Base-by-base conservation (phyloP, 1,140 invertebrate genomes). In the Pseudomyrmex dendroicus region DNA sequence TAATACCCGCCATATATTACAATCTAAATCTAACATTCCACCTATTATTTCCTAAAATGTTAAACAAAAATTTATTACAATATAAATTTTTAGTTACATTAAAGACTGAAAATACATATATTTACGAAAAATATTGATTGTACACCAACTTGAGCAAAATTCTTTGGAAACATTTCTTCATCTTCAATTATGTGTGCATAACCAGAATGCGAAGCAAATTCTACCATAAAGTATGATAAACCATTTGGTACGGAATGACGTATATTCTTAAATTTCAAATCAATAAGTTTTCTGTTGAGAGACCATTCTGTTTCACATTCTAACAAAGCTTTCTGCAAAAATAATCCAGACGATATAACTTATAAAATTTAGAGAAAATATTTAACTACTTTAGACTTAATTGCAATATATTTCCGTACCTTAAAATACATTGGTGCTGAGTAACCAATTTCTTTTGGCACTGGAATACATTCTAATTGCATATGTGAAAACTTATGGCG, bases 121-220 rank as follows among this genome's bases (percentile, higher is more conserved):
- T 35, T 68, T 72, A n/a, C 9, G 1, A 57, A 68, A 78, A 48
- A 82, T 46, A 57, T 82, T 25, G 13, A 59, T 61, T 1, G 35
- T 70, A 61, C 66, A 84, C 22, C 92, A 94, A 98, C 98, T 95
- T 98, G 96, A 56, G 97, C 98, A 96, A 99, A 99, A 95, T 98
- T 97, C 62, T 91, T 94, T 0, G 98, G 97, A 94, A 99, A 99
- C 48, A 96, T 91, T 78, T 96, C 94, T 92, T 98, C 97, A 94
- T 99, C 98, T 95, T 99, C 99, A 90, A 99, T 99, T 0, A 99
- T 97, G 95, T 99, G 99, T 77, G 98, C 99, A 95, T 97, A 99
- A 2, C 99, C 99, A 57, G 96, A 95, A 67, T 98, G 96, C 93
- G 96, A 96, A 46, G 98, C 99, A 95, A 99, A 99, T 93, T 98